Evolutionary conservation across 2,888 invertebrate genomes (phyloP).

Genomic region (Cerastis rubricosa): DNA sequence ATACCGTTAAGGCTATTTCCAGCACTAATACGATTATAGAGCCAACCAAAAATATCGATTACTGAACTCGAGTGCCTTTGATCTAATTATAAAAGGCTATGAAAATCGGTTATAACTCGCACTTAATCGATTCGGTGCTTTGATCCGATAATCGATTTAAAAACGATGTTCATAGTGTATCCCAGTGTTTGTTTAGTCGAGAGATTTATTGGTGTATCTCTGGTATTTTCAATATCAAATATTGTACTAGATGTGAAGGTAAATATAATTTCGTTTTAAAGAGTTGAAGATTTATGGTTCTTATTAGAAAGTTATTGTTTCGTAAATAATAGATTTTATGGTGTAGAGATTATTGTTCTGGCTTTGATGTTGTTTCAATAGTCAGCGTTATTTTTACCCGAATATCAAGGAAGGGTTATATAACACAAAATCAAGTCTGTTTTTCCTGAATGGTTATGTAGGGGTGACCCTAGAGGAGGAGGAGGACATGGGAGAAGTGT

Average conservation of each 20-base stretch:
- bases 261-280: constrained; percentile 46
- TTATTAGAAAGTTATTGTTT: constrained; percentile 49
- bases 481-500: no score
- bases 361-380: constrained; percentile 19
- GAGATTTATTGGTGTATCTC: constrained; percentile 54
- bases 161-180: constrained; percentile 68
- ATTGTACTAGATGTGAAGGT: constrained; percentile 40
- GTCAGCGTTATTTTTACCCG: neutral
- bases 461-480: neutral
- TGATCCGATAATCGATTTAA: constrained; percentile 78
- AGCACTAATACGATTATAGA: constrained; percentile 57
- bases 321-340: constrained; percentile 27
- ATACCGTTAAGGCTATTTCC: constrained; percentile 59
- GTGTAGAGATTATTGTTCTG: constrained; percentile 19
- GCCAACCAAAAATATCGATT: constrained; percentile 66
- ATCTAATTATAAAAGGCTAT: constrained; percentile 78
- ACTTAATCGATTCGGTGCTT: constrained; percentile 76
- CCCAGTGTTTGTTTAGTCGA: constrained; percentile 54
- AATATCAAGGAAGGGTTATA: no score
- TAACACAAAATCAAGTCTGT: neutral
- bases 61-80: constrained; percentile 73
- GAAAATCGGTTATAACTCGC: constrained; percentile 72
- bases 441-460: neutral
- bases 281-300: constrained; percentile 41
- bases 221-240: constrained; percentile 56